Percentiles rank a stretch among this genome's conserved stretches.
Evolutionary conservation across 2,113 vertebrate genomes (phyloP).

Genomic region (Oceanites oceanicus): DNA sequence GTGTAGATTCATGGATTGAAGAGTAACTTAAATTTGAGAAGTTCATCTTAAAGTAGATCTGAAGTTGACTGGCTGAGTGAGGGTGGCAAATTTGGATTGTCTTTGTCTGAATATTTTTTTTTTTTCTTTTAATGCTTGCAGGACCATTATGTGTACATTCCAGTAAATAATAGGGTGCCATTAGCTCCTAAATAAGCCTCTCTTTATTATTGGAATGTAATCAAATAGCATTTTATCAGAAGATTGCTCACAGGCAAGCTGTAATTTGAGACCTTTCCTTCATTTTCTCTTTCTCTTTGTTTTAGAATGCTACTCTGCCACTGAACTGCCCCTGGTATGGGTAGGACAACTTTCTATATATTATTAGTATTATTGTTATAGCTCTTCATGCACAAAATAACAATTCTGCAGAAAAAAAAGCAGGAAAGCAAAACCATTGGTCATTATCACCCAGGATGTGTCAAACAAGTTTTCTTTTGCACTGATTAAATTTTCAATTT

Average conservation of each 20-base stretch:
- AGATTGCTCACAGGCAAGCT: neutral
- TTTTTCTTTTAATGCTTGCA: neutral
- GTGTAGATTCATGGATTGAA: neutral
- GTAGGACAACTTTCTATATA: neutral
- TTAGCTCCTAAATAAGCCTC: neutral
- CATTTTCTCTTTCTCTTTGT: neutral
- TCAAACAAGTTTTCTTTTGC: neutral
- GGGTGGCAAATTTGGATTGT: neutral
- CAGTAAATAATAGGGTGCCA: neutral
- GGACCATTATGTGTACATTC: neutral
- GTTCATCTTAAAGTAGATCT: neutral
- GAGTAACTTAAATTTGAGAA: neutral
- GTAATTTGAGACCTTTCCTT: neutral
- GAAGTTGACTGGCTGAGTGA: neutral
- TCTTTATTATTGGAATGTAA: neutral
- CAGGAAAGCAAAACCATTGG: neutral
- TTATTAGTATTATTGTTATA: neutral
- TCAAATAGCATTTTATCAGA: neutral
- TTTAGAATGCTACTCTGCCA: neutral
- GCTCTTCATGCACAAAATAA: neutral
- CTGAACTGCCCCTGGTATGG: neutral
- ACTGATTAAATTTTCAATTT: conserved; percentile 28
- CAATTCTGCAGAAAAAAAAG: neutral
- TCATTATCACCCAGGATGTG: neutral
- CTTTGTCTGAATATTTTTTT: neutral